Conservation (phyloP, 2,797 vertebrate species). For the Sebastes trivittatus region DNA sequence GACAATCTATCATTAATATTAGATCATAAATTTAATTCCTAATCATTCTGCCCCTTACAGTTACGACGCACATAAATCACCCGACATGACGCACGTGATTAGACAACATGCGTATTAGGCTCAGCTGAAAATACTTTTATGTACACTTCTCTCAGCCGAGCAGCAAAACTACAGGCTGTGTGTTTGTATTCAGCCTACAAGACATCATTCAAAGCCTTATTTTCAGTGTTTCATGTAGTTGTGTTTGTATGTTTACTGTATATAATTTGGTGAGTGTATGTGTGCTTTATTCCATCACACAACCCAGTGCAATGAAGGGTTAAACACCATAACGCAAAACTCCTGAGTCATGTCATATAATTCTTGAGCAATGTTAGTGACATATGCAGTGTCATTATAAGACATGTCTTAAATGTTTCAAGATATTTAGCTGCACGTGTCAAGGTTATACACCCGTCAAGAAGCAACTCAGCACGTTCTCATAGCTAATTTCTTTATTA, state of each 20-base stretch:
- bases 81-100: slow-evolving; percentile 2
- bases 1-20: neutral
- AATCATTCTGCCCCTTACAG: slow-evolving; percentile 31
- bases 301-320: neutral
- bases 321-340: neutral
- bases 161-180: neutral
- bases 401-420: neutral
- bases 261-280: neutral
- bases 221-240: neutral
- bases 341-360: neutral
- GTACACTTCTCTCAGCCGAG: neutral
- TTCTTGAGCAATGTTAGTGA: neutral
- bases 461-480: neutral
- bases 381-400: neutral
- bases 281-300: neutral
- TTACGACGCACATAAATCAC: slow-evolving; percentile 2
- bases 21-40: slow-evolving; percentile 25
- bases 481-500: neutral
- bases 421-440: neutral
- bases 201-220: neutral
- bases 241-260: neutral
- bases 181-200: neutral
- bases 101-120: slow-evolving; percentile 5
- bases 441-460: neutral
- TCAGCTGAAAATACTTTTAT: neutral